Base-by-base conservation (phyloP, 2,888 invertebrate genomes). In the Thecophora atra region DNA sequence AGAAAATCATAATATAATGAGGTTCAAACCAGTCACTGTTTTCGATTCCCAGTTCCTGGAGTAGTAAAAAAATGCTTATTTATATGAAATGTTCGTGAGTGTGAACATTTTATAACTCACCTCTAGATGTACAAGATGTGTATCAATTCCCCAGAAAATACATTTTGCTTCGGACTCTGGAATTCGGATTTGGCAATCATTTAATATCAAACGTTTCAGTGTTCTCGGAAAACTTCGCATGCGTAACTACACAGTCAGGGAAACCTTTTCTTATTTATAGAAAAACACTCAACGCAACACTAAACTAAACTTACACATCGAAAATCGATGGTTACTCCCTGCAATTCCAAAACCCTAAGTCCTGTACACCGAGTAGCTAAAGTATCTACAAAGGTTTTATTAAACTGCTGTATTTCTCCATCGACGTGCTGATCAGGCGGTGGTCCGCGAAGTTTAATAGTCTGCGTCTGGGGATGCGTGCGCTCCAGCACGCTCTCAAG, bases 21-120 rank as follows among this genome's bases (percentile, higher is more conserved):
- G 93, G 91, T 68, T 91, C 90, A 73, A 95, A 89, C 94, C 94
- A 94, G 7, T 89, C 87, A 81, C 93, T 94, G 73, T 90, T 89
- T 42, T 92, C 92, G 69, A 95, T 87, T 79, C 92, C 90, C 64
- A 94, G 81, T 63, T 90, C 89, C 92, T 93, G 58, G 17, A 15
- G 26, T 26, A 19, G 0, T 13, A 44, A 37, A 17, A 15, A 19
- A 58, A 24, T 58, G 7, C 13, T 11, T 17, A 58, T 1, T 21
- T 3, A 17, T 28, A 1, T 13, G 5, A 58, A 17, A 11, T 15
- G 15, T 26, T n/a, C n/a, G n/a, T n/a, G n/a, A n/a, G n/a, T n/a
- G n/a, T n/a, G n/a, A n/a, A n/a, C n/a, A n/a, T n/a, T n/a, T n/a
- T n/a, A n/a, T n/a, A n/a, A n/a, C n/a, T 67, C 68, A 85, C 85